A percentile compares a stretch with the other conserved stretches of the same genome.
phyloP scores from a whole-genome alignment of 2,888 invertebrate genomes.

The Callyntrura guangdongensis region DNA sequence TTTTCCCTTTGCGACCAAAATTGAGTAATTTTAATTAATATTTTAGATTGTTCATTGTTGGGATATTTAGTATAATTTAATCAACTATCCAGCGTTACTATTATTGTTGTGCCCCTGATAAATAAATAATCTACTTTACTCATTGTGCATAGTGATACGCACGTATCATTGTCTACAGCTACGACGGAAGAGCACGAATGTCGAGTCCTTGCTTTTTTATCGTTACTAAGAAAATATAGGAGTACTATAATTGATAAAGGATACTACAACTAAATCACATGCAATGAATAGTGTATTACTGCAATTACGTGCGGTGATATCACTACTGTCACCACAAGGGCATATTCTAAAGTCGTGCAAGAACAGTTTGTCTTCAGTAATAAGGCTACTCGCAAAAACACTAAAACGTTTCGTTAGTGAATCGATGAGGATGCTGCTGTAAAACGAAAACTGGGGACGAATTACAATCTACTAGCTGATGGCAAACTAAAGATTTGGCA shows the following conservation, averaged over 20 bases:
- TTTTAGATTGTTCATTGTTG: not conserved
- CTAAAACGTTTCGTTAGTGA: conserved; percentile 31
- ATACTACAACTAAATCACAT: conserved; percentile 3
- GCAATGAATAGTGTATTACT: conserved; percentile 17
- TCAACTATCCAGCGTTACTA: no score
- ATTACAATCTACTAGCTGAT: not conserved
- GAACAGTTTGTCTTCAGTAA: not conserved
- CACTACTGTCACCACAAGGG: conserved; percentile 28
- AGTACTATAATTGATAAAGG: not conserved
- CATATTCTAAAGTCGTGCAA: not conserved
- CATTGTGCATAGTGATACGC: not conserved
- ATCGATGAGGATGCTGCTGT: conserved; percentile 12
- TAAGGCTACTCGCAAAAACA: conserved; percentile 11
- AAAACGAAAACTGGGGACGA: conserved; percentile 13
- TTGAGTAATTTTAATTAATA: not conserved
- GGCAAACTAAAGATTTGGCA: not conserved
- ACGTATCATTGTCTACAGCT: not conserved
- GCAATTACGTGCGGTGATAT: conserved; percentile 23
- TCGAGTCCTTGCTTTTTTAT: not conserved
- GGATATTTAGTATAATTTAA: not conserved
- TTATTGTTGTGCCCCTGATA: not conserved
- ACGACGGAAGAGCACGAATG: no score
- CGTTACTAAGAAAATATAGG: not conserved
- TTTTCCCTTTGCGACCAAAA: not conserved
- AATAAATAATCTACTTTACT: conserved; percentile 1